Conservation (phyloP, 2,113 vertebrate species). For the Maylandia zebra region DNA sequence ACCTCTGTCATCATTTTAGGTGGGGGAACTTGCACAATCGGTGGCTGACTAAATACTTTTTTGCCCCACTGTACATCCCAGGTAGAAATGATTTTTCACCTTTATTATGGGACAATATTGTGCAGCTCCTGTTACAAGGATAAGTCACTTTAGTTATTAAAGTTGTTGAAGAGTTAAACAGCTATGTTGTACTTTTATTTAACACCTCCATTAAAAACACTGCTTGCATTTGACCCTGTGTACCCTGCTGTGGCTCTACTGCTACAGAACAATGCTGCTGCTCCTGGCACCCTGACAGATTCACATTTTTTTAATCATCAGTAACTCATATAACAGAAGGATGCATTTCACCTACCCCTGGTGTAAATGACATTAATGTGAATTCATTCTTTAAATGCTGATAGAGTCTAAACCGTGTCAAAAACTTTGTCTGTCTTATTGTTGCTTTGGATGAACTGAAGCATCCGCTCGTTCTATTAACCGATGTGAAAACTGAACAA, state of each 20-base stretch:
- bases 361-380: neutral
- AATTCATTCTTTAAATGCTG: neutral
- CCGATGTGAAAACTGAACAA: neutral
- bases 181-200: neutral
- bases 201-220: neutral
- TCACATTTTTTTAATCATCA: neutral
- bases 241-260: neutral
- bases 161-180: neutral
- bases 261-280: neutral
- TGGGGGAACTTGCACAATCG: too few species aligned
- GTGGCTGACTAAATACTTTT: too few species aligned
- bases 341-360: neutral
- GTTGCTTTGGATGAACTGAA: neutral
- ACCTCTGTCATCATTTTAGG: too few species aligned
- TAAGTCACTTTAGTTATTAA: neutral
- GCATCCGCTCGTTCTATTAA: accelerated
- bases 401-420: neutral
- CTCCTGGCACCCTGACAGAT: neutral
- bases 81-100: neutral
- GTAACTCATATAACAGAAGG: neutral
- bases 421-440: neutral
- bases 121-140: neutral
- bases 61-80: neutral
- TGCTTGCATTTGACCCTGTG: neutral
- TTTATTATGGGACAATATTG: neutral